phyloP scores from a whole-genome alignment of 2,113 vertebrate genomes.

The Calidris pugnax region DNA sequence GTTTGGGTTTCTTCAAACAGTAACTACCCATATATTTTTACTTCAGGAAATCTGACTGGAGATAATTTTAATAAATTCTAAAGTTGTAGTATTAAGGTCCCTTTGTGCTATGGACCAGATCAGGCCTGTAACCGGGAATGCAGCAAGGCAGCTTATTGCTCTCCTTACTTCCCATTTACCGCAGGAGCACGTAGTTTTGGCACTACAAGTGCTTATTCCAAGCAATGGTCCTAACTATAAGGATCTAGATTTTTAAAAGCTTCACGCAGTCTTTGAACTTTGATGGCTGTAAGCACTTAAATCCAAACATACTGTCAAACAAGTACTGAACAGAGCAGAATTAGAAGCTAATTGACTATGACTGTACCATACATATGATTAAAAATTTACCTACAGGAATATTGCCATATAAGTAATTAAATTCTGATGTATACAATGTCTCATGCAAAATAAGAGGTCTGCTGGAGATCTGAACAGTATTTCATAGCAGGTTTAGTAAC shows the following conservation, averaged over 20 bases:
- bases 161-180: background rate
- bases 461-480: background rate
- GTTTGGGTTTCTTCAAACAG: background rate
- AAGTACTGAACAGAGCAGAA: background rate
- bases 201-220: background rate
- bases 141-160: background rate
- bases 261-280: background rate
- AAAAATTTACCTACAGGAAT: conserved; percentile 32
- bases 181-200: background rate
- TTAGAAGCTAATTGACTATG: conserved; percentile 3
- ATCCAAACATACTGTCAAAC: conserved; percentile 5
- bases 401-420: conserved; percentile 7
- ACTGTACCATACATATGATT: background rate
- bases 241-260: conserved; percentile 9
- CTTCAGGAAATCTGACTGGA: background rate
- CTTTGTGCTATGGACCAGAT: background rate
- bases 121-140: background rate
- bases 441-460: conserved; percentile 22
- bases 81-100: background rate
- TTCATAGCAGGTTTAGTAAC: conserved; percentile 9
- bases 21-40: background rate
- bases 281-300: background rate
- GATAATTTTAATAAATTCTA: background rate
- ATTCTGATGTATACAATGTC: conserved; percentile 1
- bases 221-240: background rate